Conservation (phyloP, 2,113 vertebrate genomes). For the Lamprotornis superbus region DNA sequence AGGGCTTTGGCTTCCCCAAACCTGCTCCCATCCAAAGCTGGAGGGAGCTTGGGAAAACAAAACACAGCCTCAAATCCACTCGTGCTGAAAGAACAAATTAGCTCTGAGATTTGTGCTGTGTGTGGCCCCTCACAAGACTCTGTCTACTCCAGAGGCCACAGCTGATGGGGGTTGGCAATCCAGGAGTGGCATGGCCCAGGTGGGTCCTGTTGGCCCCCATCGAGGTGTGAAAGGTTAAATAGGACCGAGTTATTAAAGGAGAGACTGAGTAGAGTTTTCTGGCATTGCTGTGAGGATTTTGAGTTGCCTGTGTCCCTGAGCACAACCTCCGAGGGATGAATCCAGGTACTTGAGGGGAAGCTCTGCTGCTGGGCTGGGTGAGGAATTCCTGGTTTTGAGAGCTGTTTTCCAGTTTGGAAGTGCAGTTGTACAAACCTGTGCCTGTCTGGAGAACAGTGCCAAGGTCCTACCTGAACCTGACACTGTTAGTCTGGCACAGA, state of each 20-base stretch:
- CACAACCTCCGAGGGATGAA: accelerated
- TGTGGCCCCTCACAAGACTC: not conserved
- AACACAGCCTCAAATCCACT: not conserved
- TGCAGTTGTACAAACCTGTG: not conserved
- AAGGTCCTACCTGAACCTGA: not conserved
- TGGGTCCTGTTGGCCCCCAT: not conserved
- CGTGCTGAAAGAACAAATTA: not conserved
- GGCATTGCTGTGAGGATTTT: not conserved
- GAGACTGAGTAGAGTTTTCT: not conserved
- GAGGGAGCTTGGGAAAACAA: not conserved
- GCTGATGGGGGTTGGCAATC: not conserved
- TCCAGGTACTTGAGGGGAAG: not conserved
- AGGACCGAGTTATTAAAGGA: not conserved
- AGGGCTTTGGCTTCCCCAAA: not conserved
- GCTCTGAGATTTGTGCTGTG: not conserved
- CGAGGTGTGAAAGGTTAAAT: not conserved
- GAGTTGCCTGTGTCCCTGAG: not conserved
- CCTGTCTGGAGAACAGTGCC: not conserved
- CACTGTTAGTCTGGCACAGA: not conserved
- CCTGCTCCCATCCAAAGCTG: not conserved
- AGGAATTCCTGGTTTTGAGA: not conserved
- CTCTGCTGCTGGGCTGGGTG: not conserved
- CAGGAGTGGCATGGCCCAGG: not conserved
- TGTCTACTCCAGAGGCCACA: not conserved
- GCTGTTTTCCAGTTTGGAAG: not conserved